These are phyloP conservation scores for Aethina tumida DNA, from an alignment of 1,140 invertebrate species.

Conservation along the genomic window DNA sequence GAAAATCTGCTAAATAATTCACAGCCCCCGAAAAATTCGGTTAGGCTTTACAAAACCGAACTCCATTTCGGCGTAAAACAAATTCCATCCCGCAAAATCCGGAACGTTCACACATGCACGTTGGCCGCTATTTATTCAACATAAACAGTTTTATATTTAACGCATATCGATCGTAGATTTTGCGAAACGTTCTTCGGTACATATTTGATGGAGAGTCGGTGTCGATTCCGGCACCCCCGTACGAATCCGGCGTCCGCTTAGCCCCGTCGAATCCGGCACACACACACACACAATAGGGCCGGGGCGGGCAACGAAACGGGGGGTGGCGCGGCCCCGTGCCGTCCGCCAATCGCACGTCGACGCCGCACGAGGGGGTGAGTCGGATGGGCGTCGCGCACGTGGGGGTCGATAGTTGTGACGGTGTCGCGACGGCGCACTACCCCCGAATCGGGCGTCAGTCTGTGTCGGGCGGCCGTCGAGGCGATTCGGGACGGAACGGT, in stretches of 20 bases:
- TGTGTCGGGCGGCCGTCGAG: constrained; percentile 5
- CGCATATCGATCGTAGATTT: too few species aligned
- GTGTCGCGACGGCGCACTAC: constrained; percentile 32
- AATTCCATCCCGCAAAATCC: too few species aligned
- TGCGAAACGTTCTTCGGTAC: too few species aligned
- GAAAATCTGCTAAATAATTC: too few species aligned
- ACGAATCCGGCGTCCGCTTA: background rate
- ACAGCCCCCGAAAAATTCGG: too few species aligned
- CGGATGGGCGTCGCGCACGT: constrained; percentile 27
- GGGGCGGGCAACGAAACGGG: constrained; percentile 6
- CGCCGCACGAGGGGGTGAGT: constrained; percentile 23
- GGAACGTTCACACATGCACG: too few species aligned
- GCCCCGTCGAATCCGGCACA: background rate
- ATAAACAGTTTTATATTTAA: too few species aligned
- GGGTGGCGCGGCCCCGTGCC: constrained; percentile 16
- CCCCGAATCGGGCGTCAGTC: constrained; percentile 17
- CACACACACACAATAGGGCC: too few species aligned
- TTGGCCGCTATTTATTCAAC: too few species aligned
- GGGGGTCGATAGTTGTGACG: constrained; percentile 39
- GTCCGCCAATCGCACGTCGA: constrained; percentile 17
- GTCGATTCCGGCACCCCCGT: background rate
- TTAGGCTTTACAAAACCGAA: too few species aligned
- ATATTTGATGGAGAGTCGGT: too few species aligned
- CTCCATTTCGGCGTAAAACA: too few species aligned
- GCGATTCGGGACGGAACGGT: background rate